Evolutionary conservation across 2,113 vertebrate species (phyloP).

Genomic region (Sisor rabdophorus): DNA sequence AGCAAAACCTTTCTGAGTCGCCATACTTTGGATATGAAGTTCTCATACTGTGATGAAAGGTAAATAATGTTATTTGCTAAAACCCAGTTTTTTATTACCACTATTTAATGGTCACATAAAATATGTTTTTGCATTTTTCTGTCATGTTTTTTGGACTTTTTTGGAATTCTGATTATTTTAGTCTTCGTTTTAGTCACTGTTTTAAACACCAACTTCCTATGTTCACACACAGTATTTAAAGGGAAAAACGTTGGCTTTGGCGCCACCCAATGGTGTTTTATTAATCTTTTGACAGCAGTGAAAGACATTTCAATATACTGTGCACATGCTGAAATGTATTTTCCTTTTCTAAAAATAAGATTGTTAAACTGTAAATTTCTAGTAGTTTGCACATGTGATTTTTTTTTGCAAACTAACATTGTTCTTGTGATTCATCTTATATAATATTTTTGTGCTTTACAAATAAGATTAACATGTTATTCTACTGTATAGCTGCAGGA

Average conservation of each 20-base stretch:
- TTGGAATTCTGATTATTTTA: neutral
- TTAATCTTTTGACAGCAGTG: neutral
- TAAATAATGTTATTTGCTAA: slow-evolving; percentile 51
- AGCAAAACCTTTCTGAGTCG: slow-evolving; percentile 98
- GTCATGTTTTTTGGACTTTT: neutral
- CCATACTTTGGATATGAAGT: slow-evolving; percentile 98
- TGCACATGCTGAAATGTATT: neutral
- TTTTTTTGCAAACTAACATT: neutral
- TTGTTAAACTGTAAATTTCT: neutral
- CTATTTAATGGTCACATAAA: neutral
- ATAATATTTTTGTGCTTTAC: too few species aligned
- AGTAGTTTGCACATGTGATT: neutral
- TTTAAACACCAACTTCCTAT: neutral
- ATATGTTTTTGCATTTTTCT: neutral
- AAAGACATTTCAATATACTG: neutral
- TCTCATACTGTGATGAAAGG: slow-evolving; percentile 98
- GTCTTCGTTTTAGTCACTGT: neutral
- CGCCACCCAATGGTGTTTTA: slow-evolving; percentile 24
- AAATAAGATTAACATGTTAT: too few species aligned
- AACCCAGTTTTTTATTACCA: neutral
- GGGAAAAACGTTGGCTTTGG: neutral
- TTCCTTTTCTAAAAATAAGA: neutral
- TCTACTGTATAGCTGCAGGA: neutral
- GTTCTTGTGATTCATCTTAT: neutral
- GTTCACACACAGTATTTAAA: too few species aligned